These are phyloP conservation scores for Tribolium madens DNA, from an alignment of 1,140 invertebrate species.

Conservation along the genomic window DNA sequence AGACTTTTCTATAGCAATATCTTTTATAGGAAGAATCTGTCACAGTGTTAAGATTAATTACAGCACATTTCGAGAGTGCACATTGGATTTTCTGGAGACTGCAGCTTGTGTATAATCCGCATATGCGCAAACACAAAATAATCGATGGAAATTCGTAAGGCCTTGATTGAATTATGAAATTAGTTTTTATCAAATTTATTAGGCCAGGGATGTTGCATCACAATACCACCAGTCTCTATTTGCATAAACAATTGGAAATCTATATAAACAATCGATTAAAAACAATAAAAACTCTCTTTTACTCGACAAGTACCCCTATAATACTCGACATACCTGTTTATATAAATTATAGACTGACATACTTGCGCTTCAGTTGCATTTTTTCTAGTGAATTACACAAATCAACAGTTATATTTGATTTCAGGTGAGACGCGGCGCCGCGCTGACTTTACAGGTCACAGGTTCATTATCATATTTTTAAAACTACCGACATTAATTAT, in stretches of 20 bases:
- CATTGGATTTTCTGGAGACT: conserved; percentile 20
- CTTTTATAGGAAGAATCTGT: conserved; percentile 30
- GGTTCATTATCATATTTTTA: not conserved
- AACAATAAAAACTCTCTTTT: conserved; percentile 2
- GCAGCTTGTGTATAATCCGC: conserved; percentile 4
- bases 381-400: not conserved
- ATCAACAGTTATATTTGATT: not conserved
- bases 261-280: not conserved
- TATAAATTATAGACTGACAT: not conserved
- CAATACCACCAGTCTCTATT: not conserved
- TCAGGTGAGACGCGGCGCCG: not conserved
- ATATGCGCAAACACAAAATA: not conserved
- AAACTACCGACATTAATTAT: not conserved
- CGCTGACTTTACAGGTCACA: not conserved
- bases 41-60: conserved; percentile 25
- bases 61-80: conserved; percentile 2
- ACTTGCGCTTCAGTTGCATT: conserved; percentile 2
- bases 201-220: not conserved
- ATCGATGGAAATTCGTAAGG: not conserved
- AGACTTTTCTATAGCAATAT: conserved; percentile 35
- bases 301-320: not conserved
- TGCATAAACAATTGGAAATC: conserved; percentile 10
- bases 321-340: not conserved
- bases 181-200: not conserved
- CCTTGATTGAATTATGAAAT: not conserved